These are phyloP conservation scores for Dendrocincla fuliginosa DNA, from an alignment of 2,797 vertebrate genomes.

Conservation along the genomic window DNA sequence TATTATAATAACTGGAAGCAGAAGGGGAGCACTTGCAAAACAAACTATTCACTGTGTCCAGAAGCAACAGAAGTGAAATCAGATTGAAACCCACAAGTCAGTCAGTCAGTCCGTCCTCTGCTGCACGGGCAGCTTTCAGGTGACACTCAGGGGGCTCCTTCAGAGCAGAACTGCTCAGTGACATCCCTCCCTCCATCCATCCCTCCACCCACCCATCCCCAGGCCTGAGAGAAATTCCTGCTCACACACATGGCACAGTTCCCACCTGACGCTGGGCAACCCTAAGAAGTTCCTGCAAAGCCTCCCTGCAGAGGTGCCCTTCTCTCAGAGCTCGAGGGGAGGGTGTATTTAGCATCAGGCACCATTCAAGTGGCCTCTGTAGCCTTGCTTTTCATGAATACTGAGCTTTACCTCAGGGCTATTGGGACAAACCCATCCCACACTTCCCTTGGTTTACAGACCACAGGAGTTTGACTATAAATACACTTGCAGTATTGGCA, in stretches of 20 bases:
- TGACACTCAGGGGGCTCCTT: neutral
- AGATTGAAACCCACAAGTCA: neutral
- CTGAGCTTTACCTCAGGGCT: neutral
- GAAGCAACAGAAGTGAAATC: neutral
- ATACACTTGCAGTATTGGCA: neutral
- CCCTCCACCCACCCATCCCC: neutral
- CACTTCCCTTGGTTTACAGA: neutral
- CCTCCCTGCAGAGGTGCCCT: neutral
- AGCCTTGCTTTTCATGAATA: neutral
- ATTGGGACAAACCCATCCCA: neutral
- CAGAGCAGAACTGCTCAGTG: neutral
- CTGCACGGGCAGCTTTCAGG: neutral
- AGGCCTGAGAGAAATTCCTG: neutral
- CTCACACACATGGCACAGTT: neutral
- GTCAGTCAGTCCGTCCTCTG: neutral
- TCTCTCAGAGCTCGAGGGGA: neutral
- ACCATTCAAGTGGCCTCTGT: neutral
- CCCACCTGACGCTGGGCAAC: neutral
- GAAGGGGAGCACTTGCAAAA: neutral
- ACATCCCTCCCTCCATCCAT: neutral
- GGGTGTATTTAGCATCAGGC: neutral
- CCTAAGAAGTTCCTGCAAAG: neutral
- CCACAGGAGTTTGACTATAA: neutral
- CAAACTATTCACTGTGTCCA: accelerated
- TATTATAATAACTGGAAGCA: neutral